A percentile compares a stretch with the other conserved stretches of the same genome.
phyloP scores from a whole-genome alignment of 2,888 invertebrate genomes.

The Electrophaes corylata region DNA sequence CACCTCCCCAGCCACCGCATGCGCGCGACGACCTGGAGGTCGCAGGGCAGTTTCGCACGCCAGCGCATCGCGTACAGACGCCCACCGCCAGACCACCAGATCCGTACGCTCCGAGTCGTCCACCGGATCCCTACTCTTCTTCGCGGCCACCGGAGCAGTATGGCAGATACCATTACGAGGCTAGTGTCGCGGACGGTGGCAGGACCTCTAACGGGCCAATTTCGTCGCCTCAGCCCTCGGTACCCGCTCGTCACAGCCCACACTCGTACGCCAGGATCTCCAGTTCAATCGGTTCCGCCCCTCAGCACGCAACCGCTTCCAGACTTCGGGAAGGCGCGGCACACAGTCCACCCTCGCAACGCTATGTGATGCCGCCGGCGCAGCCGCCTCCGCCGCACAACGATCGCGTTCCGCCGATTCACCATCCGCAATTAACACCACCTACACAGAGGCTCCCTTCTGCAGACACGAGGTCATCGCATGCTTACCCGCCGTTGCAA shows the following conservation, averaged over 20 bases:
- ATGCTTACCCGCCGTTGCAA: conserved; percentile 60
- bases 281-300: conserved; percentile 64
- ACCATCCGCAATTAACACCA: conserved; percentile 66
- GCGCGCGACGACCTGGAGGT: conserved; percentile 53
- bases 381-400: conserved; percentile 75
- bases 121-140: conserved; percentile 70
- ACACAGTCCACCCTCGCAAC: conserved; percentile 66
- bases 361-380: conserved; percentile 60
- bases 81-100: conserved; percentile 68
- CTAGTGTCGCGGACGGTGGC: conserved; percentile 57
- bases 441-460: conserved; percentile 58
- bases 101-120: conserved; percentile 66
- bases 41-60: conserved; percentile 47
- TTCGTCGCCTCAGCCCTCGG: conserved; percentile 68
- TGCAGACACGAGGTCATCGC: conserved; percentile 60
- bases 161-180: conserved; percentile 69
- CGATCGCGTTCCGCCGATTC: conserved; percentile 78
- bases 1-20: conserved; percentile 47
- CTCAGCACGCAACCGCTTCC: conserved; percentile 65
- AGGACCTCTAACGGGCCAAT: conserved; percentile 62
- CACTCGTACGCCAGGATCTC: conserved; percentile 72
- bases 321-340: conserved; percentile 65
- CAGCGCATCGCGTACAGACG: conserved; percentile 65
- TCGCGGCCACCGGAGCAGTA: conserved; percentile 72
- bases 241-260: conserved; percentile 69